Evolutionary conservation across 2,797 vertebrate genomes (phyloP).

Genomic region (Myotis pilosus): DNA sequence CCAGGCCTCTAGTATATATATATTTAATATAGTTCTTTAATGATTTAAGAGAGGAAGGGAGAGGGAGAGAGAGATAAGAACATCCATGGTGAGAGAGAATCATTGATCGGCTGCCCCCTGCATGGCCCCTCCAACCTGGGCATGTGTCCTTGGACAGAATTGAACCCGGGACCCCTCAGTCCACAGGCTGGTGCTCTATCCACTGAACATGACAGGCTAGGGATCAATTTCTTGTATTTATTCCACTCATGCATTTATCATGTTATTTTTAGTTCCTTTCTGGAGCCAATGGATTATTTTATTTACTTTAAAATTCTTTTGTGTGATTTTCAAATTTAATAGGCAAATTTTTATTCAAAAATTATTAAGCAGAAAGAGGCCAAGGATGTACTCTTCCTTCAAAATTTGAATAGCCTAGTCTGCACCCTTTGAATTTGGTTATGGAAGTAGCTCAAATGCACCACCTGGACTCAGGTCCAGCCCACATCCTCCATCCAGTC

Average conservation of each 20-base stretch:
- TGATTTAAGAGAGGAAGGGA: no score
- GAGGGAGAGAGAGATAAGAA: no score
- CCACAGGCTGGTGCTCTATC: no score
- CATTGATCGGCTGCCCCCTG: no score
- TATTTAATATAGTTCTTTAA: neutral
- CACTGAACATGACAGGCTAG: no score
- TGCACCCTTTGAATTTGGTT: neutral
- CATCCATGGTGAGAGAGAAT: no score
- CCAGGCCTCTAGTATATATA: no score
- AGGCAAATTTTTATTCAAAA: slow-evolving; percentile 7
- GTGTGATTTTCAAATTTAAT: neutral
- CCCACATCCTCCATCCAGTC: neutral
- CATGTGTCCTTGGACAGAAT: no score
- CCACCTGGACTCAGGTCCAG: neutral
- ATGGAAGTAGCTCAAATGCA: neutral
- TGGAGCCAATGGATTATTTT: neutral
- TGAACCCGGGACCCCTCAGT: no score
- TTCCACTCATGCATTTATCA: neutral
- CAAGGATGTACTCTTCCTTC: neutral
- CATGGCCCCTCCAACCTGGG: no score
- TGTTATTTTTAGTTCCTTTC: neutral
- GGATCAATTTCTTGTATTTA: neutral
- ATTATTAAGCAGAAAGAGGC: neutral
- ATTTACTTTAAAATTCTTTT: neutral
- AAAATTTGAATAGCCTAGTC: neutral